Conservation (phyloP, 2,113 vertebrate genomes). For the Addax nasomaculatus region DNA sequence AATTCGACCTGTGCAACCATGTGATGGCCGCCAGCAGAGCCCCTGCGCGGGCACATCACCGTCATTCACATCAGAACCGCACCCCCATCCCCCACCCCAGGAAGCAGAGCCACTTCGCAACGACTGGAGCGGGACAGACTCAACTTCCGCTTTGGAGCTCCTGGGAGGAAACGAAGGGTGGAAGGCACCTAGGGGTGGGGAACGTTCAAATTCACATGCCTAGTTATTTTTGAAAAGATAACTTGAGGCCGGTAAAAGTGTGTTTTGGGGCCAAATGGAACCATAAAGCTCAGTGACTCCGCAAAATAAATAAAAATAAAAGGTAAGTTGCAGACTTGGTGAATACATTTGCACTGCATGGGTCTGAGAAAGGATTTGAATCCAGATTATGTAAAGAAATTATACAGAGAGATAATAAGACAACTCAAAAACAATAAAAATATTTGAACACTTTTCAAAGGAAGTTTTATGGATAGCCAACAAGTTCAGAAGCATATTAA, state of each 20-base stretch:
- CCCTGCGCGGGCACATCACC: neutral
- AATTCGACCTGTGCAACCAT: neutral
- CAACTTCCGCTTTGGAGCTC: neutral
- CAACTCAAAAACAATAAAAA: neutral
- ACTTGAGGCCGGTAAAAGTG: neutral
- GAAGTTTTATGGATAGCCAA: neutral
- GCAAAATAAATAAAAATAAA: neutral
- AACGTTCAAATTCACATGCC: neutral
- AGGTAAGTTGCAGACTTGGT: neutral
- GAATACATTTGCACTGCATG: neutral
- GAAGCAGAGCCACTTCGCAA: neutral
- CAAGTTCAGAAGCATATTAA: neutral
- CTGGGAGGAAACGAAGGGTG: neutral
- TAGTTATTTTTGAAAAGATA: neutral
- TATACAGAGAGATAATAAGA: neutral
- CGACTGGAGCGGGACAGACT: fast-evolving
- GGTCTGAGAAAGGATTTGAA: neutral
- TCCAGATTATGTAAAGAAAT: neutral
- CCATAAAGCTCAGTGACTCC: neutral
- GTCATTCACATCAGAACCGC: neutral
- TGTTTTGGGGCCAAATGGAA: neutral
- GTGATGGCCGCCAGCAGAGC: neutral
- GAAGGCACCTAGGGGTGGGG: neutral
- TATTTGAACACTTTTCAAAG: neutral
- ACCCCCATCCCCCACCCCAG: neutral